Percentiles rank a stretch among this genome's conserved stretches.
These are phyloP conservation scores for western clawed frog (Xenopus tropicalis) DNA, from an alignment of 2,113 vertebrate genomes.

Conservation along the genomic window UCB_Xtro_10.0 CM004443.2:68754001-68754500, in stretches of 20 bases:
- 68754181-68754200: constrained; percentile 47
- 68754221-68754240: constrained; percentile 40
- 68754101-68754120: constrained; percentile 88
- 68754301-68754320: constrained; percentile 61
- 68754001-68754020: constrained; percentile 80
- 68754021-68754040: constrained; percentile 89
- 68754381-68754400: constrained; percentile 51
- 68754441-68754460: constrained; percentile 43
- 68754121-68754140: constrained; percentile 70
- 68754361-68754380: constrained; percentile 52
- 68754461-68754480: neutral
- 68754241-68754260: constrained; percentile 41
- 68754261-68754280: neutral
- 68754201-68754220: constrained; percentile 9
- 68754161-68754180: constrained; percentile 4
- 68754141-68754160: constrained; percentile 71
- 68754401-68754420: constrained; percentile 55
- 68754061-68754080: constrained; percentile 81
- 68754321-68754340: constrained; percentile 64
- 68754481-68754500: neutral
- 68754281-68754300: constrained; percentile 36
- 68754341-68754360: constrained; percentile 48
- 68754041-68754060: constrained; percentile 98
- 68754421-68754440: constrained; percentile 47
- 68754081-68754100: constrained; percentile 81